Conservation (phyloP, 2,888 invertebrate species). For the Xylota segnis region DNA sequence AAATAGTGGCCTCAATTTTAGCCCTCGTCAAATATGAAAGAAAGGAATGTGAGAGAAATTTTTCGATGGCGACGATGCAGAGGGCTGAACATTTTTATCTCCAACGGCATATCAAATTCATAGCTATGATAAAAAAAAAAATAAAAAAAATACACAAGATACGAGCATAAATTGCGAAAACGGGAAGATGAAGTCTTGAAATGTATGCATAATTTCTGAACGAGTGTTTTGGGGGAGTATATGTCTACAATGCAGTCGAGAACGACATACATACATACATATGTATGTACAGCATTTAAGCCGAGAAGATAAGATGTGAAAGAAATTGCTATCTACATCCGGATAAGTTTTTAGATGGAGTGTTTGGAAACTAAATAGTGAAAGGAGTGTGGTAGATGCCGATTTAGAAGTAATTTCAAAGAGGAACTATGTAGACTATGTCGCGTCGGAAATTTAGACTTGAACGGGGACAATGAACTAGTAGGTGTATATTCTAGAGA, state of each 20-base stretch:
- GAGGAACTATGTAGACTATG: background rate
- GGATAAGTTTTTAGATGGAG: background rate
- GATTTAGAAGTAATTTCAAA: background rate
- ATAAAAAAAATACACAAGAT: background rate
- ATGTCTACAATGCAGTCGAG: conserved; percentile 14
- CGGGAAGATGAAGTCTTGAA: conserved; percentile 1
- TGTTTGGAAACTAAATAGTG: background rate
- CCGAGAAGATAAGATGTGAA: background rate
- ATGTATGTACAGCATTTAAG: conserved; percentile 7
- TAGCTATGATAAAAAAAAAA: background rate
- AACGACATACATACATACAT: too few relatives aligned
- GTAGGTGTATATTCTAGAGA: background rate
- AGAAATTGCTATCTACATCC: background rate
- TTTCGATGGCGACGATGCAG: conserved; percentile 30
- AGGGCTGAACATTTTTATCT: conserved; percentile 39
- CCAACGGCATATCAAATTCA: conserved; percentile 51
- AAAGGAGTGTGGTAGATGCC: background rate
- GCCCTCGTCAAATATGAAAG: conserved; percentile 39
- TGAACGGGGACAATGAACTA: conserved; percentile 2
- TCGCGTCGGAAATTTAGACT: background rate
- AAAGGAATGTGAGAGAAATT: conserved; percentile 6
- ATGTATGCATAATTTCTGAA: conserved; percentile 22
- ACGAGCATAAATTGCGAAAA: conserved; percentile 3
- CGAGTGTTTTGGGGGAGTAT: background rate
- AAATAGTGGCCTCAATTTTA: conserved; percentile 63